A percentile compares a stretch with the other conserved stretches of the same genome.
These are phyloP conservation scores for Physocephala rufipes DNA, from an alignment of 2,888 invertebrate species.

Conservation along the genomic window DNA sequence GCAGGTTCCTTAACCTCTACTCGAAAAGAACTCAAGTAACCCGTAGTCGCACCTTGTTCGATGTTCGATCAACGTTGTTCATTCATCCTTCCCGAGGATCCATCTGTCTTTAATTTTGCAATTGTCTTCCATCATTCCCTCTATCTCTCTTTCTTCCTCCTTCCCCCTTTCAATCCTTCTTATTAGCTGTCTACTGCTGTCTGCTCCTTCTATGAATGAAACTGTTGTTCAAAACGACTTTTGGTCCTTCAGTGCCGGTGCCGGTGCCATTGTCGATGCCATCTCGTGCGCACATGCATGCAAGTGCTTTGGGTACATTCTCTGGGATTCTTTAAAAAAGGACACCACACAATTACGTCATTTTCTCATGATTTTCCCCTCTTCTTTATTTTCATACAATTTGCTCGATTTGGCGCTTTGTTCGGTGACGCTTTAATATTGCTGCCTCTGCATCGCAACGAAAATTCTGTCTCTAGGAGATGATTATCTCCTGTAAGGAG, in stretches of 20 bases:
- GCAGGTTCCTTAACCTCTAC: constrained; percentile 50
- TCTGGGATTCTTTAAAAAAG: constrained; percentile 46
- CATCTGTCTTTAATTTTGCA: not conserved
- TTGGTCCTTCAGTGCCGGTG: constrained; percentile 10
- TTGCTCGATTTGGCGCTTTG: constrained; percentile 15
- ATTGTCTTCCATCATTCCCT: too few species aligned
- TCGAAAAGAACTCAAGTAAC: constrained; percentile 31
- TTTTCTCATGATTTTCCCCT: constrained; percentile 28
- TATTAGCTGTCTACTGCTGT: not conserved
- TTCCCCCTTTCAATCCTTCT: too few species aligned
- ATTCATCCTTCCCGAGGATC: not conserved
- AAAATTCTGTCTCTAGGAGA: constrained; percentile 31
- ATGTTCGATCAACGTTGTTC: not conserved
- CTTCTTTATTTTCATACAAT: constrained; percentile 31
- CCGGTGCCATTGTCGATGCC: not conserved
- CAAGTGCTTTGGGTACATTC: constrained; percentile 29
- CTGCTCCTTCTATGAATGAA: constrained; percentile 34
- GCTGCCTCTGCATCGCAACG: too few species aligned
- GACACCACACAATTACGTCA: constrained; percentile 54
- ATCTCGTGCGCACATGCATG: constrained; percentile 23
- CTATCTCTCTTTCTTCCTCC: too few species aligned
- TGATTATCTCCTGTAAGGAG: constrained; percentile 59
- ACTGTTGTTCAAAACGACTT: constrained; percentile 13
- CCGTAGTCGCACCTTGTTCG: constrained; percentile 31
- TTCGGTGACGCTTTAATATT: constrained; percentile 22